Evolutionary conservation across 2,888 invertebrate genomes (phyloP).

Genomic region (Lycocerus yunnanus): DNA sequence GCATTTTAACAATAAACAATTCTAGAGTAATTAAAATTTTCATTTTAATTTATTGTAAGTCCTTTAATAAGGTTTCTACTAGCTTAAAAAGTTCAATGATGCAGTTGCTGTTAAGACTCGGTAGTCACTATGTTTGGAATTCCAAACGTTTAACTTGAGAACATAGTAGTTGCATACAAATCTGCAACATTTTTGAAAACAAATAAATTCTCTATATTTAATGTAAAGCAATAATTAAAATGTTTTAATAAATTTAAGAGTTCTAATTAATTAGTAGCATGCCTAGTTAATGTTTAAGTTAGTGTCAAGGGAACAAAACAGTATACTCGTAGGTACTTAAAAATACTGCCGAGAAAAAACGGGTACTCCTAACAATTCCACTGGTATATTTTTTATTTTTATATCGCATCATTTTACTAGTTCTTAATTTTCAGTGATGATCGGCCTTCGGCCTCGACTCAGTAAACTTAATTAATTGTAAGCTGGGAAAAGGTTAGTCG

Average conservation of each 20-base stretch:
- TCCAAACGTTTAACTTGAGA: not conserved
- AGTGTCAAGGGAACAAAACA: not conserved
- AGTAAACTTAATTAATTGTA: too few species aligned
- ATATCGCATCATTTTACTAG: too few species aligned
- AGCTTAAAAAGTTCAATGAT: not conserved
- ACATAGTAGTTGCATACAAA: not conserved
- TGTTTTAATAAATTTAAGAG: not conserved
- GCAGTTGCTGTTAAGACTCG: not conserved
- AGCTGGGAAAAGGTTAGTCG: too few species aligned
- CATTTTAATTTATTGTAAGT: not conserved
- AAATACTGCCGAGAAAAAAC: too few species aligned
- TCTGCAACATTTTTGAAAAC: not conserved
- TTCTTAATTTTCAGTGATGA: too few species aligned
- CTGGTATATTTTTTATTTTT: too few species aligned
- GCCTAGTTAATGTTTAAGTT: not conserved
- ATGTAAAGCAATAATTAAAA: not conserved
- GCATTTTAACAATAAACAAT: not conserved
- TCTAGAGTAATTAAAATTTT: not conserved
- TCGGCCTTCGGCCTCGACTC: too few species aligned
- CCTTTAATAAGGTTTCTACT: not conserved
- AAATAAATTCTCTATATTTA: not conserved
- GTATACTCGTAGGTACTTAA: too few species aligned
- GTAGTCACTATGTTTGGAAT: not conserved
- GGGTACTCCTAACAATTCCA: too few species aligned
- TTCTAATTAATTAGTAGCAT: not conserved